Evolutionary conservation across 2,888 invertebrate species (phyloP).

Genomic region (Drosophila hawaiiensis): DNA sequence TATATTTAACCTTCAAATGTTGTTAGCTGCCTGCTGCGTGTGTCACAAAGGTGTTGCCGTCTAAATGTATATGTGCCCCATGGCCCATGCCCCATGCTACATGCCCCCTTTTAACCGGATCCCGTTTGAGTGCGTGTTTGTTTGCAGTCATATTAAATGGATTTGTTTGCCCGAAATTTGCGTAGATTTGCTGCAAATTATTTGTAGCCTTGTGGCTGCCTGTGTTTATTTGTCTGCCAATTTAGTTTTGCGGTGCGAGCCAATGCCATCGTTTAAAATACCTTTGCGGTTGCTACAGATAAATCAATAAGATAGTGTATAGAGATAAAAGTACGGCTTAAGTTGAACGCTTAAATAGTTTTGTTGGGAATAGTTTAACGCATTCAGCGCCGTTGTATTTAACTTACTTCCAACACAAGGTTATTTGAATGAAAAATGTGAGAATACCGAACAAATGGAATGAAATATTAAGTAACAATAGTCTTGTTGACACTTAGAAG

Average conservation of each 20-base stretch:
- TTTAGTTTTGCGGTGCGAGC: constrained; percentile 44
- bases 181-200: constrained; percentile 75
- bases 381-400: not conserved
- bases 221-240: constrained; percentile 55
- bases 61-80: constrained; percentile 32
- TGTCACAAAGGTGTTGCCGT: constrained; percentile 62
- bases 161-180: constrained; percentile 74
- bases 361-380: not conserved
- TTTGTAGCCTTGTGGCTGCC: constrained; percentile 49
- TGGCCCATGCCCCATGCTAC: not conserved
- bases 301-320: constrained; percentile 38
- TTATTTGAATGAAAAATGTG: not conserved
- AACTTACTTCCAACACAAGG: not conserved
- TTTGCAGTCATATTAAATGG: constrained; percentile 59
- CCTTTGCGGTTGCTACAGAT: constrained; percentile 33
- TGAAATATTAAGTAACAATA: not conserved
- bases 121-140: constrained; percentile 29
- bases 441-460: not conserved
- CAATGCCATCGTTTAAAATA: constrained; percentile 35
- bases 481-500: not conserved
- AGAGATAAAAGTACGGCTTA: not conserved
- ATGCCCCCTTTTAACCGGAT: not conserved
- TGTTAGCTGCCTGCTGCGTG: constrained; percentile 57
- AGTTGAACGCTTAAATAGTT: not conserved
- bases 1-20: constrained; percentile 78